phyloP scores from a whole-genome alignment of 2,888 invertebrate species.

The Sesamia inferens region DNA sequence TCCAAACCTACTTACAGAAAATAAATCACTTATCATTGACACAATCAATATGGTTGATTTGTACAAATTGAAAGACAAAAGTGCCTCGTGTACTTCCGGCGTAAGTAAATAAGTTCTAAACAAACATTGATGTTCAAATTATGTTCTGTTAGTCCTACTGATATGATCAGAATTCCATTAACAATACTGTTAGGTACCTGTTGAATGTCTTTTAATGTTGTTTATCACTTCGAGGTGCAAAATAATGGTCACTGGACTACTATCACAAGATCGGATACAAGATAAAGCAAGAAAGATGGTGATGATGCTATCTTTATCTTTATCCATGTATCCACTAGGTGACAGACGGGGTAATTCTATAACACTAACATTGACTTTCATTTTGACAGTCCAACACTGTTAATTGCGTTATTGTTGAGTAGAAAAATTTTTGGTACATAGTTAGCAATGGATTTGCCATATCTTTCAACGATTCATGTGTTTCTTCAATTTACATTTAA shows the following conservation, averaged over 20 bases:
- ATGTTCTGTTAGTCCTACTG: slow-evolving; percentile 1
- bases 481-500: too few species aligned
- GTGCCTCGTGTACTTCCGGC: background rate
- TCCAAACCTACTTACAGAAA: too few species aligned
- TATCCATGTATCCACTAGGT: background rate
- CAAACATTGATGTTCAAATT: background rate
- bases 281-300: slow-evolving; percentile 31
- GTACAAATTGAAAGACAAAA: background rate
- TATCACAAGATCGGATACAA: slow-evolving; percentile 19
- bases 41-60: background rate
- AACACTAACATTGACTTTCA: too few species aligned
- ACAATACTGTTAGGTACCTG: slow-evolving; percentile 25
- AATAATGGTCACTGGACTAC: slow-evolving; percentile 39
- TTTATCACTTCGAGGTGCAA: slow-evolving; percentile 42
- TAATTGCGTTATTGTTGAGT: too few species aligned
- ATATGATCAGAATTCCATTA: slow-evolving; percentile 37
- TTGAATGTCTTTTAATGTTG: slow-evolving; percentile 34
- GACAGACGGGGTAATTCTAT: background rate
- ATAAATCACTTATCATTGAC: too few species aligned
- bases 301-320: slow-evolving; percentile 12
- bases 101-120: background rate
- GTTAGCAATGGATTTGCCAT: too few species aligned
- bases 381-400: too few species aligned
- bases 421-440: too few species aligned
- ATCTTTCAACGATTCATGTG: too few species aligned